Evolutionary conservation across 2,888 invertebrate species (phyloP), one percentile per base, ranked within the genome.

Genomic region (Tupiocoris notatus): DNA sequence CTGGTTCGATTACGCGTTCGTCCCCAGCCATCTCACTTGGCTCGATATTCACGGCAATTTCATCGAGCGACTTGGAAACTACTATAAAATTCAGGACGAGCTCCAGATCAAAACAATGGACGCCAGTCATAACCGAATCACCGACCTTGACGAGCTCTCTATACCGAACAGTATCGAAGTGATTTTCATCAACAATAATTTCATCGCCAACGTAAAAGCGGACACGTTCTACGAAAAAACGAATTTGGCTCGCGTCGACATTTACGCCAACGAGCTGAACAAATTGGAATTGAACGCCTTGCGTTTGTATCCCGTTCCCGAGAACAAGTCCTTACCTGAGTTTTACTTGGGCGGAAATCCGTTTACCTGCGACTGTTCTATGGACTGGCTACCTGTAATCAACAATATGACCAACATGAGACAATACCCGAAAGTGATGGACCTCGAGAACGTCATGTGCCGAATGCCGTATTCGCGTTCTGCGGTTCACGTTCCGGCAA

Each of bases 341-440:
- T 93, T 96, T 84, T 95, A 94, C 84, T 88, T 96, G 80, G 95
- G 94, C 79, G 94, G 93, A 65, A 97, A 97, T 85, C 96, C 96
- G 16, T 94, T 96, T 85, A 91, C 93, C 82, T 97, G 96, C 86
- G 95, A 96, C 83, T 96, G 97, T 86, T 91, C 92, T 79, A 94
- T 96, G 94, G 95, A 95, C 84, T 97, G 96, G 96, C 86, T 96
- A 82, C 94, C 94, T 81, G 88, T 92, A 76, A 91, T 95, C 84
- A 95, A 95, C 85, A 93, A 92, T 84, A 90, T 93, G 88, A 92
- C 92, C 79, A 89, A 91, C 81, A 78, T 83, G 16, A 87, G 93
- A 70, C 94, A 94, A 83, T 92, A 95, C 83, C 94, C 96, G 71
- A 88, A 90, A 77, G 91, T 96, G 81, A 93, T 94, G 89, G 96